phyloP scores from a whole-genome alignment of 2,888 invertebrate species.

The Campoplex capitator region DNA sequence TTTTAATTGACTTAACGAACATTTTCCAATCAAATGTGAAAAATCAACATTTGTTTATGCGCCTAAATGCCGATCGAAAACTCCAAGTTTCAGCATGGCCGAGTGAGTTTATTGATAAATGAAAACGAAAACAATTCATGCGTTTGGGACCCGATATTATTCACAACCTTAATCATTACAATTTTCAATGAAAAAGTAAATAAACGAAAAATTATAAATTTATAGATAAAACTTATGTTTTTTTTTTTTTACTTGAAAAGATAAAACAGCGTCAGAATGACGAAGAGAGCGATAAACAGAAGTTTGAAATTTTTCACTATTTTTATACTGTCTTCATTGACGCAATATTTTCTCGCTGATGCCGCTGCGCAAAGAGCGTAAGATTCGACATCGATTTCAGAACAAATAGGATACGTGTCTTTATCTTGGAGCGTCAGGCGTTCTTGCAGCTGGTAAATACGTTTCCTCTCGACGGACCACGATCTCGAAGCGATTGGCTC shows the following conservation, averaged over 20 bases:
- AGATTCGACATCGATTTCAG: conserved; percentile 78
- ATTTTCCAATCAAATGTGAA: background rate
- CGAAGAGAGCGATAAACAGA: conserved; percentile 55
- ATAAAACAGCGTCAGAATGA: conserved; percentile 34
- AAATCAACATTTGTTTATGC: background rate
- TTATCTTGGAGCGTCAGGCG: conserved; percentile 73
- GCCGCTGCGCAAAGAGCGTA: conserved; percentile 80
- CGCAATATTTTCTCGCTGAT: conserved; percentile 77
- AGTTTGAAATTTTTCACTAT: conserved; percentile 72
- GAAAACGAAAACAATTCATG: background rate
- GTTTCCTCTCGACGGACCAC: conserved; percentile 77
- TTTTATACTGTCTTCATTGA: conserved; percentile 72
- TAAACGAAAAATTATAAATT: background rate
- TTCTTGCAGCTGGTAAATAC: conserved; percentile 73
- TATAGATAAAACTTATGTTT: background rate
- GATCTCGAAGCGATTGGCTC: conserved; percentile 75
- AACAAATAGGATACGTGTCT: conserved; percentile 76
- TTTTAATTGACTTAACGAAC: background rate
- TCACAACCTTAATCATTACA: conserved; percentile 1
- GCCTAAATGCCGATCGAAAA: background rate
- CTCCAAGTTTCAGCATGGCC: background rate
- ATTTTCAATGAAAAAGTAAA: background rate
- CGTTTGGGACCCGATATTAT: background rate
- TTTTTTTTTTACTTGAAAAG: conserved; percentile 37
- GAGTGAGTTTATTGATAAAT: background rate